phyloP scores from a whole-genome alignment of 2,113 vertebrate genomes.

The Pheucticus melanocephalus region DNA sequence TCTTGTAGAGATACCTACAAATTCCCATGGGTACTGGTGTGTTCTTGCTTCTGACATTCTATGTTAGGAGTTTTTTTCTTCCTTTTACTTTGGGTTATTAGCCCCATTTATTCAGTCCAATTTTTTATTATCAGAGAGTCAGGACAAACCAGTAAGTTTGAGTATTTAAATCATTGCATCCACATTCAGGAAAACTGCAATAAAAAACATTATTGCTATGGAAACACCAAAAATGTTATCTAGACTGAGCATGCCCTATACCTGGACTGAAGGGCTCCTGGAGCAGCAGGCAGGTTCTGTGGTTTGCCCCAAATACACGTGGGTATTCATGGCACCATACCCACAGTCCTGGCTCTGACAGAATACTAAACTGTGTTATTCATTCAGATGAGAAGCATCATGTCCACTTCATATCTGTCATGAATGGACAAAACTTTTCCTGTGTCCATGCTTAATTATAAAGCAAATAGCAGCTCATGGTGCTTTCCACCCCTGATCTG shows the following conservation, averaged over 20 bases:
- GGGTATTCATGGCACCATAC: neutral
- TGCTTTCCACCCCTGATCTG: neutral
- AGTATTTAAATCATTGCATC: neutral
- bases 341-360: neutral
- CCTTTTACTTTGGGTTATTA: neutral
- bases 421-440: neutral
- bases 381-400: neutral
- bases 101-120: neutral
- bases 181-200: neutral
- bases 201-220: neutral
- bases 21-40: neutral
- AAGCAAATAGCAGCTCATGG: neutral
- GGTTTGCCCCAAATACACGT: fast-evolving
- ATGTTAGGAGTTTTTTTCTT: neutral
- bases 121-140: neutral
- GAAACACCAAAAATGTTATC: neutral
- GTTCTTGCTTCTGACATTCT: neutral
- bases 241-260: neutral
- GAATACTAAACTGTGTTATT: neutral
- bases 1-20: neutral
- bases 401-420: neutral
- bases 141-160: neutral
- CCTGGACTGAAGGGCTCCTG: fast-evolving
- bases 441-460: fast-evolving
- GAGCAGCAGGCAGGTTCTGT: neutral